A percentile compares a stretch with the other conserved stretches of the same genome.
phyloP scores from a whole-genome alignment of 2,797 vertebrate genomes.

The Pangasius macronema region DNA sequence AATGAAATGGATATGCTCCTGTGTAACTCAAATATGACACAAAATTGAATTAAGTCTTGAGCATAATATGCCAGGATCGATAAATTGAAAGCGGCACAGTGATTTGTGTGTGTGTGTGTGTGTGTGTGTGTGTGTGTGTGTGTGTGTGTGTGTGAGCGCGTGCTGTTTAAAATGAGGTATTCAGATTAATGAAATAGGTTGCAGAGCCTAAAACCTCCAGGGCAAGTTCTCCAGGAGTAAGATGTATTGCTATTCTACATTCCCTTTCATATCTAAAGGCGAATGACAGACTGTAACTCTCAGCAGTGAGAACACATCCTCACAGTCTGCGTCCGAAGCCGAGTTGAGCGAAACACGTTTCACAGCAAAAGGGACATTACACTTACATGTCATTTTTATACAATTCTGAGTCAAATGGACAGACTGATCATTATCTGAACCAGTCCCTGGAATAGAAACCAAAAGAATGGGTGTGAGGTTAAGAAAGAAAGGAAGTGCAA shows the following conservation, averaged over 20 bases:
- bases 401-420: slow-evolving; percentile 45
- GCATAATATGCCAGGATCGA: slow-evolving; percentile 34
- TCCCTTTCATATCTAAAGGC: slow-evolving; percentile 46
- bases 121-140: slow-evolving; percentile 5
- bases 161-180: slow-evolving; percentile 38
- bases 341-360: slow-evolving; percentile 47
- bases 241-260: slow-evolving; percentile 47
- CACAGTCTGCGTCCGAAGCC: slow-evolving; percentile 18
- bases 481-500: slow-evolving; percentile 6
- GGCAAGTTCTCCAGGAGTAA: slow-evolving; percentile 35
- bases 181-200: slow-evolving; percentile 43
- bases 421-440: slow-evolving; percentile 33
- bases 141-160: not conserved
- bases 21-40: slow-evolving; percentile 42
- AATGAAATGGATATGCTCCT: slow-evolving; percentile 47
- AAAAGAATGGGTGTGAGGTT: not conserved
- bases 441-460: slow-evolving; percentile 15
- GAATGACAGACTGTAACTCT: slow-evolving; percentile 43
- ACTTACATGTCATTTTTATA: slow-evolving; percentile 50
- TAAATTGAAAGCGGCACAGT: slow-evolving; percentile 41
- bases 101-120: slow-evolving; percentile 20
- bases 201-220: slow-evolving; percentile 37
- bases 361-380: slow-evolving; percentile 52
- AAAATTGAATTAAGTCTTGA: slow-evolving; percentile 43
- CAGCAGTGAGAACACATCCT: slow-evolving; percentile 32